A percentile compares a stretch with the other conserved stretches of the same genome.
These are phyloP conservation scores for Graptemys geographica DNA, from an alignment of 2,797 vertebrate species.

Conservation along the genomic window DNA sequence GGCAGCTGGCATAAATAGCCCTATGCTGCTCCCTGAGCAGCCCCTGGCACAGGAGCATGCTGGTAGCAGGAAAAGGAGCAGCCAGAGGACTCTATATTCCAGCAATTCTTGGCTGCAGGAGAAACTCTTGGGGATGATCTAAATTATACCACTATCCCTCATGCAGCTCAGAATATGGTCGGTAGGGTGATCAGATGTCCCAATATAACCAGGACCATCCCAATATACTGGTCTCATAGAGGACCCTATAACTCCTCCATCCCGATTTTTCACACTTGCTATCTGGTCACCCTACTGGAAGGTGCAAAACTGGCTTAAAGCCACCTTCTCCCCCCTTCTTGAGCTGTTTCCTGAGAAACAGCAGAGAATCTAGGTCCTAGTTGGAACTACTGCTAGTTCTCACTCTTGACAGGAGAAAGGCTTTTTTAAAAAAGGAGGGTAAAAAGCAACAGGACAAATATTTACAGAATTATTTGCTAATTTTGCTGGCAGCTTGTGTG, in stretches of 20 bases:
- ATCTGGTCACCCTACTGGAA: neutral
- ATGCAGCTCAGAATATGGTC: neutral
- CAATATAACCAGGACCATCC: too few species aligned
- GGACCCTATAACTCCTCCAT: too few species aligned
- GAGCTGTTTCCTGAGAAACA: neutral
- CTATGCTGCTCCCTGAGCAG: neutral
- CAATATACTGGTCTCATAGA: too few species aligned
- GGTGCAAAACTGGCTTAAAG: neutral
- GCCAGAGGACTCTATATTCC: neutral
- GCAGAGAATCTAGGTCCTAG: neutral
- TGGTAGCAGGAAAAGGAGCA: neutral
- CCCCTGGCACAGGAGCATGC: rapidly evolving
- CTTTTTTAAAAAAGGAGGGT: neutral
- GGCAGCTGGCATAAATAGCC: neutral
- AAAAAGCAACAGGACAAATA: conserved; percentile 17
- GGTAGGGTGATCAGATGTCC: too few species aligned
- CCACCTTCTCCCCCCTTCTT: neutral
- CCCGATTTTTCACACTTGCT: too few species aligned
- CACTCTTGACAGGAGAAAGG: neutral
- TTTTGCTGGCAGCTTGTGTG: conserved; percentile 59
- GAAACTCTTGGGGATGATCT: neutral
- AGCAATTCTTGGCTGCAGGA: neutral
- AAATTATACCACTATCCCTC: rapidly evolving
- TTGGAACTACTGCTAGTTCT: neutral
- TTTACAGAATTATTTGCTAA: conserved; percentile 65